Evolutionary conservation across 37 sponge, comb jelly and placozoan genomes (phyloP), one percentile per base, ranked within the genome.

Genomic region (Aphrocallistes beatrix): DNA sequence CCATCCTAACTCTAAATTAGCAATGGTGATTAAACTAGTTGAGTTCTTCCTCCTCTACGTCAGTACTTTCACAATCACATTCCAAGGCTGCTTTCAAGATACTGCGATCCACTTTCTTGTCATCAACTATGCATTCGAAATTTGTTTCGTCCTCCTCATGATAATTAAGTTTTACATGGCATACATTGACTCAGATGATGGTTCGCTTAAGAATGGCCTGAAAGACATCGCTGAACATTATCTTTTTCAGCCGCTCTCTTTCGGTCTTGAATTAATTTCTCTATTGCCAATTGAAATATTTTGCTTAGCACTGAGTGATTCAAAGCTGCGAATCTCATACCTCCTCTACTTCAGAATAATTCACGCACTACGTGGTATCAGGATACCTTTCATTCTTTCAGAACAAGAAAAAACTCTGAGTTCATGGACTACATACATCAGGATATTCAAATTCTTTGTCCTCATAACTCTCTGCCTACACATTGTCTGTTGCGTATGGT

Each of bases 401-500:
- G 85, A 38, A 32, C 88, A 92, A 39, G 87, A 89, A 81, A 89
- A 90, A 50, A 88, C 48, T 30, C 84, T 51, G 39, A 36, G 16
- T 42, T 82, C 6, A 25, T 90, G 92, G 87, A 88, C 92, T 37
- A 81, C 88, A 19, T 82, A 88, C 34, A 83, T 89, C 0, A 84
- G 87, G 23, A 38, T 90, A 17, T 83, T 90, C 81, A 92, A 90
- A 87, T 92, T 86, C 87, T 86, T 90, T 51, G 90, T 90, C 1
- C 87, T 90, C 37, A 88, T 86, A 75, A 82, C 87, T 38, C 69
- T 93, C 10, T 86, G 84, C 39, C 88, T 88, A 21, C 93, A 93
- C 51, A 81, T 84, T 37, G 90, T 90, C n/a, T 88, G 90, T 1
- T 93, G 93, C 42, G 0, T 93, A 30, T 93, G 93, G 93, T 90